Evolutionary conservation across 2,888 invertebrate species (phyloP), one percentile per base, ranked within the genome.

Genomic region (Pinctada fucata): DNA sequence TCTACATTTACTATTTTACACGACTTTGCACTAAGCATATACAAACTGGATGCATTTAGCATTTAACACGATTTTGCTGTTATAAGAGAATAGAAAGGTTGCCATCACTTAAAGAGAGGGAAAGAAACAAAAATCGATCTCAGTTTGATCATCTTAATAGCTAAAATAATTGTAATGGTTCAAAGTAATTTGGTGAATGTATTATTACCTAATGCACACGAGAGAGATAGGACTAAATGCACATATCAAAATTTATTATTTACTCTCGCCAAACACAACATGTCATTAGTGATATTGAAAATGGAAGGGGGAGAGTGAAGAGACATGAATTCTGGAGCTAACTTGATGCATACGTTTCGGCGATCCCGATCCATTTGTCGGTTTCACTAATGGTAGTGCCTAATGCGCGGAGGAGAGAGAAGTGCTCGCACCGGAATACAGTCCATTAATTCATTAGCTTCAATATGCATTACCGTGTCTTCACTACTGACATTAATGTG

Each of bases 11-110:
- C 58, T 78, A 80, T 80, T 80, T 80, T 80, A 80, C 80, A 80
- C 71, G 80, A 75, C 74, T 78, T 80, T 74, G 77, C 80, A 80
- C 80, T 80, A 80, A 80, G 65, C 78, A 78, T 78, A 80, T 80
- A 80, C 80, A 80, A 80, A 80, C 70, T 81, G 81, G 84, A 81
- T 82, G 85, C 84, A 84, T 85, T 86, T 84, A 85, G 84, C 85
- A 84, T 84, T 85, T 86, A 86, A 86, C 86, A 86, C 82, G 86
- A 84, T 84, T 86, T 86, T 84, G 85, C 86, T 86, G 85, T 86
- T 86, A 85, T 84, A 78, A 74, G 77, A 79, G 80, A 81, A 82
- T 72, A 58, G 82, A 82, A 79, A 82, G 83, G 82, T 83, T 84
- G 78, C 82, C 84, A 83, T 78, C 82, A 82, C 84, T 86, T 86